A percentile compares a stretch with the other conserved stretches of the same genome.
These are phyloP conservation scores for Helostoma temminkii DNA, from an alignment of 2,797 vertebrate species.

Conservation along the genomic window DNA sequence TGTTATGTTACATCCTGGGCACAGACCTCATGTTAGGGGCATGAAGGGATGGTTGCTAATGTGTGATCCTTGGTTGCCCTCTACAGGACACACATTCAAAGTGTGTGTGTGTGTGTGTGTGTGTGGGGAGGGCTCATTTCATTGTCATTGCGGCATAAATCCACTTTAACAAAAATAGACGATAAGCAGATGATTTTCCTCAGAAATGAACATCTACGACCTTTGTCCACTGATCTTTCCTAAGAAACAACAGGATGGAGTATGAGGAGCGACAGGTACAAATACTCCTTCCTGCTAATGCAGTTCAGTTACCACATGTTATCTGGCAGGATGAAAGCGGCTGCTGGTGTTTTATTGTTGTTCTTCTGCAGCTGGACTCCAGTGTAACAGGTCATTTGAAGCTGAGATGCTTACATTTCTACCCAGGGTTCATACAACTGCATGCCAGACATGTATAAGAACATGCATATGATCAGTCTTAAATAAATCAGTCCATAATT, in stretches of 20 bases:
- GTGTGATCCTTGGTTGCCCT: slow-evolving; percentile 62
- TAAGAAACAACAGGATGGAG: too few species aligned
- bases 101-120: too few species aligned
- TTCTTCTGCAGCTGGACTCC: background rate
- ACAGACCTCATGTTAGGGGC: background rate
- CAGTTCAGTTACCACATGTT: too few species aligned
- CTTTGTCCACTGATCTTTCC: too few species aligned
- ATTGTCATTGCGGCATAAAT: background rate
- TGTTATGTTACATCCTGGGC: too few species aligned
- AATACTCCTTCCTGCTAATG: background rate
- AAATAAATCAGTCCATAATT: background rate
- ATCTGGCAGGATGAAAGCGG: background rate
- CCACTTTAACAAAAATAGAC: too few species aligned
- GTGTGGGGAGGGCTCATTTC: background rate
- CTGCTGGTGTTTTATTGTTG: background rate
- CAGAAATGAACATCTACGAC: too few species aligned
- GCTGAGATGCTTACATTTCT: background rate
- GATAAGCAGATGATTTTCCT: background rate
- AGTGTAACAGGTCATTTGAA: background rate
- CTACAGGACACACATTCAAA: slow-evolving; percentile 58
- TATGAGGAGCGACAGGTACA: background rate
- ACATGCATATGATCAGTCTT: background rate
- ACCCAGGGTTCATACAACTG: background rate
- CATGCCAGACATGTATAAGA: background rate
- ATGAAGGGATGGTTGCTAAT: background rate